Base-by-base conservation (phyloP, 1,140 invertebrate genomes). In the Protaetia brevitarsis region DNA sequence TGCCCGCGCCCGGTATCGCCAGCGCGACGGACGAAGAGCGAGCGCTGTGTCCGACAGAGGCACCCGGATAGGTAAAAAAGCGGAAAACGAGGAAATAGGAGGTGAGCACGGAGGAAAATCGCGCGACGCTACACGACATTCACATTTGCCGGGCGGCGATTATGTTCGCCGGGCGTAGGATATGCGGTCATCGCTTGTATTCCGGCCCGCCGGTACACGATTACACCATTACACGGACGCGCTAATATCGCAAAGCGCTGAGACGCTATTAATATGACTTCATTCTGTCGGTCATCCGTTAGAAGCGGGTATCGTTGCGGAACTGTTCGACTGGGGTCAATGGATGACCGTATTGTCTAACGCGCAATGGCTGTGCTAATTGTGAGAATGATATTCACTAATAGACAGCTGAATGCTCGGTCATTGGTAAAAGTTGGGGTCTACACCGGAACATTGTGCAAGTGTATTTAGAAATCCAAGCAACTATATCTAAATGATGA, bases 171-270 rank as follows among this genome's bases (percentile, higher is more conserved):
- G 16, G 45, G 26, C 16, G 45, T 56, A n/a, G 45, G 19, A 21
- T 7, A 19, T 27, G 45, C 45, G 45, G 16, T 56, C 45, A 27
- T 37, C 34, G 34, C n/a, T n/a, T n/a, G n/a, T n/a, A n/a, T n/a
- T n/a, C n/a, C n/a, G n/a, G n/a, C n/a, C n/a, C n/a, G n/a, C 11
- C n/a, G 34, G 16, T 10, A 56, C 45, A 56, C 16, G 45, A 56
- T 56, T 56, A 27, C 16, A 27, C 45, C 45, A 56, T 56, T 56
- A 13, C n/a, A n/a, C n/a, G n/a, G n/a, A n/a, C n/a, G n/a, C n/a
- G n/a, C n/a, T n/a, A n/a, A n/a, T n/a, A n/a, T n/a, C n/a, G n/a
- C n/a, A n/a, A n/a, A n/a, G n/a, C n/a, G n/a, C n/a, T n/a, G n/a
- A n/a, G n/a, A n/a, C 3, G 34, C 34, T 37, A 37, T 37, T 37